These are phyloP conservation scores for Proteles cristata DNA, from an alignment of 2,113 vertebrate species.

Conservation along the genomic window DNA sequence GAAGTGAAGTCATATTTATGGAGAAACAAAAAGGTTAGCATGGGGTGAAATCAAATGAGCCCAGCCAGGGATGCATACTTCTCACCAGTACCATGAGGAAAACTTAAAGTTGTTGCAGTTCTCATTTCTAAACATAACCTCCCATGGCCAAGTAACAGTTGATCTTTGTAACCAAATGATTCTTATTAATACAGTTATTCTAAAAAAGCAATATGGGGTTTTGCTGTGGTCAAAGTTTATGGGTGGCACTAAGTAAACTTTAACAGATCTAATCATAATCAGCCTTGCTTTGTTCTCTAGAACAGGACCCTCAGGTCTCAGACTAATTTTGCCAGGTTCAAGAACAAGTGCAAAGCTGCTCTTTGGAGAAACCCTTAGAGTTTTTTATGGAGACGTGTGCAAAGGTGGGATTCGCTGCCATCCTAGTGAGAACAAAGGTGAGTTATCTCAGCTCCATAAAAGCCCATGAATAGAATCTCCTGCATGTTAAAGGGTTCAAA, in stretches of 20 bases:
- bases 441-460: not conserved
- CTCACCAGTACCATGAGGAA: not conserved
- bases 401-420: rapidly evolving
- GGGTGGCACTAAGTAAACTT: not conserved
- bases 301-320: not conserved
- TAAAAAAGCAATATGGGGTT: not conserved
- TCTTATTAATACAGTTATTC: not conserved
- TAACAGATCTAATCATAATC: not conserved
- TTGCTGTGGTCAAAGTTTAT: not conserved
- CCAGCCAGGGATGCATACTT: no score
- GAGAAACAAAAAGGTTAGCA: not conserved
- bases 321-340: not conserved
- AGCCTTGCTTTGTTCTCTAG: not conserved
- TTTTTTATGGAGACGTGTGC: not conserved
- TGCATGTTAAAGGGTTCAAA: not conserved
- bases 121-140: not conserved
- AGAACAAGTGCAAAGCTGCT: not conserved
- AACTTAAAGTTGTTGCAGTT: not conserved
- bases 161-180: not conserved
- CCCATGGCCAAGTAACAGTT: not conserved
- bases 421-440: not conserved
- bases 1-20: not conserved
- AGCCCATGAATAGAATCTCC: not conserved
- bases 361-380: not conserved
- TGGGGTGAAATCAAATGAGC: not conserved